Evolutionary conservation across 92 coral and sea anemone genomes (phyloP), one percentile per base, ranked within the genome.

Genomic region (Paragorgia papillata): DNA sequence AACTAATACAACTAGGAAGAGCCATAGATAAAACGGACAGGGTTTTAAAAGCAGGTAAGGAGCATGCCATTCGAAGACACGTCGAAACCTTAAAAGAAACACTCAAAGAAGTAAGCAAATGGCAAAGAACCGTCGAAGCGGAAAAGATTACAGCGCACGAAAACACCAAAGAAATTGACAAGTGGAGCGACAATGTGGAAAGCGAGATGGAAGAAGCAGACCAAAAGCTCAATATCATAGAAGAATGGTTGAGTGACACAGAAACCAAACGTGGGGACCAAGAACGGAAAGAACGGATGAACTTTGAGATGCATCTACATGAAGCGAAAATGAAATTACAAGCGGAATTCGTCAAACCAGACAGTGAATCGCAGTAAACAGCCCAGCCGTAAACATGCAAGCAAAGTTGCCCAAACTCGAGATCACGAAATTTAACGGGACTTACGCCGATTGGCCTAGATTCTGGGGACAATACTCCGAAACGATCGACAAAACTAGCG

Each of bases 391-490:
- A n/a, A n/a, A n/a, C n/a, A n/a, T n/a, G n/a, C n/a, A n/a, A 29
- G 82, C 76, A 10, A 64, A 65, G 9, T 62, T 79, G 3, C 57
- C 76, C 0, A 81, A 81, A 50, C 65, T 81, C 0, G 62, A 9
- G 0, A 73, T 71, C 0, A 62, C 62, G 14, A 82, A 82, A 57
- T 82, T 64, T 39, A 66, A 75, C 34, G 78, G 86, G 10, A 46
- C 78, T 0, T 82, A 75, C 18, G 27, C 76, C 21, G 69, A 82
- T 32, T 75, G 86, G 86, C 46, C 66, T 7, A 51, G 87, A 25
- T 65, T 67, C 55, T 83, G 83, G 83, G 86, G 87, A 0, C 69
- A 75, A 57, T 66, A 31, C n/a, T 34, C 82, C 3, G 62, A 83
- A 58, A 66, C 87, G 5, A 78, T 83, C 20, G 84, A 79, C 75